Conservation (phyloP, 2,888 invertebrate species). For the Polyploca ridens region DNA sequence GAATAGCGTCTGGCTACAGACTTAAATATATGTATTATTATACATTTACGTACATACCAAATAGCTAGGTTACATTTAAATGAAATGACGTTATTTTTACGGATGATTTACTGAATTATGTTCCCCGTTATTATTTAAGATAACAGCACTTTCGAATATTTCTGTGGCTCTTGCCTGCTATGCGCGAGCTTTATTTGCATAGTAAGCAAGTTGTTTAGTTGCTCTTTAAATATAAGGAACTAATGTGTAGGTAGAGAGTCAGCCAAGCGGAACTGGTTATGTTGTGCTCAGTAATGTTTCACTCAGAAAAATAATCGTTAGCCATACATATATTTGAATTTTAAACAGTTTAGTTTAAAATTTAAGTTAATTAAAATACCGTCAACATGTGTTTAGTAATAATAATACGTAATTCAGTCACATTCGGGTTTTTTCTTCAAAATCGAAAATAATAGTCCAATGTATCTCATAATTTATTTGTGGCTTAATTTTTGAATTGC, state of each 20-base stretch:
- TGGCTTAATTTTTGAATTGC: background rate
- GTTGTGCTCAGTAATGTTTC: conserved; percentile 43
- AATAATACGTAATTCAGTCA: background rate
- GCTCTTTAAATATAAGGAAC: conserved; percentile 62
- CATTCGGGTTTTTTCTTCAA: background rate
- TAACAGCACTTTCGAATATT: conserved; percentile 44
- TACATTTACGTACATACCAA: conserved; percentile 21
- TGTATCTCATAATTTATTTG: background rate
- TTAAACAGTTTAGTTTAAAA: conserved; percentile 1
- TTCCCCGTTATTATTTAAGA: conserved; percentile 31
- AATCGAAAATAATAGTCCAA: background rate
- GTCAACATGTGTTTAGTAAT: too few relatives aligned
- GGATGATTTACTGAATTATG: background rate
- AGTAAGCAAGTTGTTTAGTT: conserved; percentile 62
- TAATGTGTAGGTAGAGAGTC: conserved; percentile 58
- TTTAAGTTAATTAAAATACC: background rate
- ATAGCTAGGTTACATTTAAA: conserved; percentile 19
- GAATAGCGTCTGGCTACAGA: conserved; percentile 51
- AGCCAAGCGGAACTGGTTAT: conserved; percentile 57
- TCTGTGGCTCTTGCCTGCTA: conserved; percentile 33
- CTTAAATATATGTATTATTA: conserved; percentile 44
- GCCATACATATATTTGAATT: conserved; percentile 10
- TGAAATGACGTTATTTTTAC: conserved; percentile 24
- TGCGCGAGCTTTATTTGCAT: conserved; percentile 63
- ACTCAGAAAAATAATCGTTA: conserved; percentile 43